Conservation (phyloP, 2,113 vertebrate genomes). For the Charina bottae region DNA sequence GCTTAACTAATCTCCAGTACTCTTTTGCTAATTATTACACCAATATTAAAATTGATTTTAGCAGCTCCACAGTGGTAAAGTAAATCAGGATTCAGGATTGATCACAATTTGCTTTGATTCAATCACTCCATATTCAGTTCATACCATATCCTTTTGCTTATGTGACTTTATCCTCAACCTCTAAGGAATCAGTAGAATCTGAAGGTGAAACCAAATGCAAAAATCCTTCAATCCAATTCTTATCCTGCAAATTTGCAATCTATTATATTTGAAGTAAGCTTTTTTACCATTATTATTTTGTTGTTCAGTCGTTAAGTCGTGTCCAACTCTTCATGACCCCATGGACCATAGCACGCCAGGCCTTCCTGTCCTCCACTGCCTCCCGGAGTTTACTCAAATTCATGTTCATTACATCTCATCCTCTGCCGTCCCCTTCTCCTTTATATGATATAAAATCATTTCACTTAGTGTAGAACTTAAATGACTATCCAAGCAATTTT, state of each 20-base stretch:
- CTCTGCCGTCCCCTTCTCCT: too few relatives aligned
- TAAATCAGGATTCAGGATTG: not conserved
- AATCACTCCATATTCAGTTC: not conserved
- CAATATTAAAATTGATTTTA: not conserved
- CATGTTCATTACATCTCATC: too few relatives aligned
- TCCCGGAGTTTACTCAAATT: too few relatives aligned
- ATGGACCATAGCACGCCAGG: too few relatives aligned
- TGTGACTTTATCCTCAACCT: slow-evolving; percentile 44
- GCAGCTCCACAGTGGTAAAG: not conserved
- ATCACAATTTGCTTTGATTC: not conserved
- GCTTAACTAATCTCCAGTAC: not conserved
- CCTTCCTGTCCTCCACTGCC: too few relatives aligned
- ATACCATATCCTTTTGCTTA: not conserved
- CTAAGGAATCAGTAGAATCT: slow-evolving; percentile 46
- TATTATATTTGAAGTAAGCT: slow-evolving; percentile 54
- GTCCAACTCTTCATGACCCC: too few relatives aligned
- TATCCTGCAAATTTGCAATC: slow-evolving; percentile 59
- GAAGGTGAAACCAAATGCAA: slow-evolving; percentile 62
- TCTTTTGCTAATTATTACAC: not conserved
- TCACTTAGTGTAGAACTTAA: slow-evolving; percentile 60
- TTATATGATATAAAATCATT: slow-evolving; percentile 65
- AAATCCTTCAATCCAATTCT: slow-evolving; percentile 62
- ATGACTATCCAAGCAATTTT: slow-evolving; percentile 64
- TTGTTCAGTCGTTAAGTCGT: too few relatives aligned
- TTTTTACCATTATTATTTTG: slow-evolving; percentile 67